These are phyloP conservation scores for Xestia c-nigrum DNA, from an alignment of 2,888 invertebrate genomes.

Conservation along the genomic window DNA sequence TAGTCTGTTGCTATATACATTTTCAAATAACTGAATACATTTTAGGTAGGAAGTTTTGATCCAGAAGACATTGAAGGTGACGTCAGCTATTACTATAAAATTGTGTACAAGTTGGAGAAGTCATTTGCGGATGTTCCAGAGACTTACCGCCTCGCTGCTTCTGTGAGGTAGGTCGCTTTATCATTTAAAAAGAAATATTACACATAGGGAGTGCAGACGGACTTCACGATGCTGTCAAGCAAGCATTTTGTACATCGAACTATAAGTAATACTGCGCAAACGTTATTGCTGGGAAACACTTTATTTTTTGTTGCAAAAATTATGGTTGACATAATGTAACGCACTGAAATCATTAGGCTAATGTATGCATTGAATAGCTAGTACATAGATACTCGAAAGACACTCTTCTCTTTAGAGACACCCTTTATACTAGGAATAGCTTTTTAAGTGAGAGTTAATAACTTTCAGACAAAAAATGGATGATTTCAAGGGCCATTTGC, in stretches of 20 bases:
- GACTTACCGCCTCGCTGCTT: conserved; percentile 93
- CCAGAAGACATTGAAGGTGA: conserved; percentile 97
- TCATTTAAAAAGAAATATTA: background rate
- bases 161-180: conserved; percentile 82
- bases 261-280: background rate
- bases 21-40: background rate
- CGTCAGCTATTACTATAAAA: conserved; percentile 92
- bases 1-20: background rate
- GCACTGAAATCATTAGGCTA: background rate
- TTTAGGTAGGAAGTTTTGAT: conserved; percentile 94
- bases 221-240: background rate
- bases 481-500: conserved; percentile 96
- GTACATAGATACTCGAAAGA: background rate
- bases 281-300: background rate
- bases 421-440: background rate
- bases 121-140: conserved; percentile 94
- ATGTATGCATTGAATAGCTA: background rate
- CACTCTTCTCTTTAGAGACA: background rate
- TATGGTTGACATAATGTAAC: background rate
- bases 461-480: conserved; percentile 93
- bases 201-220: background rate
- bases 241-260: background rate
- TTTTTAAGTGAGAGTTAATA: background rate
- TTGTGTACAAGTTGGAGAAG: conserved; percentile 97
- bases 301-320: background rate